Evolutionary conservation across 2,113 vertebrate genomes (phyloP).

Genomic region (Bambusicola thoracicus): DNA sequence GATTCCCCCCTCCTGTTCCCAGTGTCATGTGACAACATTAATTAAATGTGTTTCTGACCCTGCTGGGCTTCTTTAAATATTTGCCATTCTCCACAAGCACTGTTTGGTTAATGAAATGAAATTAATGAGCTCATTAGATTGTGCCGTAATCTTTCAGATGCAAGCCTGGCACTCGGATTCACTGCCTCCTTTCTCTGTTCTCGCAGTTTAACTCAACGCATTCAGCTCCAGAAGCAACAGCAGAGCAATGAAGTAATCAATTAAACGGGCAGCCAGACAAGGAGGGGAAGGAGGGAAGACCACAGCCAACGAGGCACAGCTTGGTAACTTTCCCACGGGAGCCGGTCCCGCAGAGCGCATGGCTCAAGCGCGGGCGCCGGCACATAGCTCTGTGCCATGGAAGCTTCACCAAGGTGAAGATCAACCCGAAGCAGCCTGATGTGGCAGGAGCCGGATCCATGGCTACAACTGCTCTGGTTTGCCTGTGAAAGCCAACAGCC

Average conservation of each 20-base stretch:
- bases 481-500: neutral
- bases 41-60: conserved; percentile 78
- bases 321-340: conserved; percentile 28
- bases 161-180: conserved; percentile 10
- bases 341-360: neutral
- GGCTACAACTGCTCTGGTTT: neutral
- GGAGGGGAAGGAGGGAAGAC: conserved; percentile 14
- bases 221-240: conserved; percentile 27
- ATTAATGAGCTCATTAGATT: conserved; percentile 78
- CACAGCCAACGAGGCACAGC: neutral
- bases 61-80: conserved; percentile 76
- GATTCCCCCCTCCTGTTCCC: conserved; percentile 44
- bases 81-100: conserved; percentile 72
- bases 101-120: conserved; percentile 78
- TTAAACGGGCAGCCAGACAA: neutral
- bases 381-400: rapidly evolving
- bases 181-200: conserved; percentile 4
- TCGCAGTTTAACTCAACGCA: neutral
- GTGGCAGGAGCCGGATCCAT: neutral
- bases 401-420: conserved; percentile 4
- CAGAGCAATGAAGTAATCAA: conserved; percentile 23
- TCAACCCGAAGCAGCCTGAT: neutral
- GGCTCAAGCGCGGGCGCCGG: neutral
- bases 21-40: conserved; percentile 67
- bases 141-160: conserved; percentile 70